phyloP scores from a whole-genome alignment of 2,797 vertebrate species.

The Pseudotriccus pelzelni region DNA sequence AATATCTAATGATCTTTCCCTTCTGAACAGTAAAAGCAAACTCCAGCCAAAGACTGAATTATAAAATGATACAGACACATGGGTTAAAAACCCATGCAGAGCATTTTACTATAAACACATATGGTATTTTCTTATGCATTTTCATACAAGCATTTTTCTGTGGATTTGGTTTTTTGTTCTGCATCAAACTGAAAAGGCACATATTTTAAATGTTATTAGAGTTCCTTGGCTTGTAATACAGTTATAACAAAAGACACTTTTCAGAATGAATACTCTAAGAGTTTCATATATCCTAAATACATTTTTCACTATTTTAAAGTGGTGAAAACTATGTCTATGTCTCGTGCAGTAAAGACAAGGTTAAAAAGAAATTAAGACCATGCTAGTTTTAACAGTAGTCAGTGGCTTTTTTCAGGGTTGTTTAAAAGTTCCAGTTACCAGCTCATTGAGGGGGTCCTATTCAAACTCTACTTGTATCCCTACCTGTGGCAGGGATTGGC shows the following conservation, averaged over 20 bases:
- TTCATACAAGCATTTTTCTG: neutral
- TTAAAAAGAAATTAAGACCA: neutral
- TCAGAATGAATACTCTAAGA: neutral
- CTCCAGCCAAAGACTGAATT: slow-evolving; percentile 37
- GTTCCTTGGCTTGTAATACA: neutral
- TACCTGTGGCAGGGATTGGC: neutral
- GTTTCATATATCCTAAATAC: neutral
- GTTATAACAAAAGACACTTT: neutral
- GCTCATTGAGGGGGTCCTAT: neutral
- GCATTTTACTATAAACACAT: neutral
- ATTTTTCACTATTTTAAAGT: neutral
- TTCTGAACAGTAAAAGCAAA: slow-evolving; percentile 50
- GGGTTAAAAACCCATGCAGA: neutral
- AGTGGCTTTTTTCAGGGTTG: neutral
- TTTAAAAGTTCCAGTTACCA: neutral
- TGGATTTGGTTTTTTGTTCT: neutral
- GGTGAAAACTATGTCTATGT: neutral
- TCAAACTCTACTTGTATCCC: neutral
- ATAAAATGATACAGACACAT: neutral
- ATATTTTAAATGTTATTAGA: neutral
- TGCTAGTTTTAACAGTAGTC: neutral
- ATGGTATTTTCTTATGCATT: neutral
- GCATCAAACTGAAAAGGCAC: neutral
- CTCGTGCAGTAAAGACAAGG: neutral
- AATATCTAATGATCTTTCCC: slow-evolving; percentile 45